Conservation (phyloP, 1,140 invertebrate species). For the Lucilia sericata region DNA sequence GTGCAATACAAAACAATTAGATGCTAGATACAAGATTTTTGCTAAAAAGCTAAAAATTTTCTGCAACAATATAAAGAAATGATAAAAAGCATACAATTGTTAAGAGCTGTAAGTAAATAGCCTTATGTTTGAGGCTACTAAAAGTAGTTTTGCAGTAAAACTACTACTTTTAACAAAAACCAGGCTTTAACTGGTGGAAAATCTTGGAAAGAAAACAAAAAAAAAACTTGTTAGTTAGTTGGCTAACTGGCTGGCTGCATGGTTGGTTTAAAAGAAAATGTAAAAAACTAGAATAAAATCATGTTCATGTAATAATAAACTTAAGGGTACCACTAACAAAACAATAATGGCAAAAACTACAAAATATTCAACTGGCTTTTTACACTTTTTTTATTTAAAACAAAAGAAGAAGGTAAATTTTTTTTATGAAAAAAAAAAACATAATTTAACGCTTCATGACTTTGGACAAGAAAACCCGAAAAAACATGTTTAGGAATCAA, state of each 20-base stretch:
- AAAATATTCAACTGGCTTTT: not conserved
- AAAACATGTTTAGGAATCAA: not conserved
- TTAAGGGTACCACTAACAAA: not conserved
- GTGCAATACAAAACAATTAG: conserved; percentile 1
- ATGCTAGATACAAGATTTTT: not conserved
- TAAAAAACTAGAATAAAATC: conserved; percentile 16
- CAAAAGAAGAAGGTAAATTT: not conserved
- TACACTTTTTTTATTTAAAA: not conserved
- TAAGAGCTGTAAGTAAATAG: not conserved
- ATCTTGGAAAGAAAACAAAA: not conserved
- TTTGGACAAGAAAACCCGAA: conserved; percentile 15
- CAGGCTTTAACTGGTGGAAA: not conserved
- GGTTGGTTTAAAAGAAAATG: not conserved
- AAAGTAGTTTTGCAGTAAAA: not conserved
- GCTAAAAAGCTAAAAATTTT: too few species aligned
- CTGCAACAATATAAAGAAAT: not conserved
- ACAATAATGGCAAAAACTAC: not conserved
- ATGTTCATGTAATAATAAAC: conserved; percentile 20
- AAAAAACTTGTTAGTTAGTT: not conserved
- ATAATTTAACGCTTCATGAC: conserved; percentile 39
- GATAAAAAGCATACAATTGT: not conserved
- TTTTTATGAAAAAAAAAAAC: conserved; percentile 8
- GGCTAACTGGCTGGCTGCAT: not conserved
- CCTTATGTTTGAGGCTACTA: not conserved
- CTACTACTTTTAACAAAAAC: not conserved